Evolutionary conservation across 92 coral and sea anemone genomes (phyloP).

Genomic region (Umimayanthus kanabou): DNA sequence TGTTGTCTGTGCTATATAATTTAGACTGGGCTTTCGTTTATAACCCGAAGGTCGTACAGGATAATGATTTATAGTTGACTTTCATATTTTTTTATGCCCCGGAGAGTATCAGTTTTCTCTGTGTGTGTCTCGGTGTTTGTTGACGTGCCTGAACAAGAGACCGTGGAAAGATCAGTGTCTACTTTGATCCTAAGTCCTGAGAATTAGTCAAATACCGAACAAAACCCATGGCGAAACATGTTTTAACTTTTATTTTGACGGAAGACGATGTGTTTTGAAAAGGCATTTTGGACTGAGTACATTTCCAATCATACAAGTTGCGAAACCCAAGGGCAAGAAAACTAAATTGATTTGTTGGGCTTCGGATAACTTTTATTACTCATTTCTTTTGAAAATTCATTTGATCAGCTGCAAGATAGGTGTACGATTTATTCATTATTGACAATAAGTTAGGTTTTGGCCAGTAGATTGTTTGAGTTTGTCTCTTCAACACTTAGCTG

Average conservation of each 20-base stretch:
- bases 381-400: slow-evolving; percentile 14
- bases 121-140: background rate
- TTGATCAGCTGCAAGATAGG: slow-evolving; percentile 31
- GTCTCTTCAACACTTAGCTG: slow-evolving; percentile 32
- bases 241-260: slow-evolving; percentile 4
- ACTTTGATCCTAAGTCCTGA: background rate
- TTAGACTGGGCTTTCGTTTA: background rate
- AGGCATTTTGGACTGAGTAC: background rate
- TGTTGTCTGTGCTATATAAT: background rate
- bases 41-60: background rate
- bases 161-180: background rate
- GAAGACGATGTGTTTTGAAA: background rate
- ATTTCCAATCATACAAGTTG: slow-evolving; percentile 5
- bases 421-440: background rate
- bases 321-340: slow-evolving; percentile 8
- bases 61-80: background rate
- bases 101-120: background rate
- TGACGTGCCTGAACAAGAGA: background rate
- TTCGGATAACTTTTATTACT: slow-evolving; percentile 18
- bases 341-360: slow-evolving; percentile 21
- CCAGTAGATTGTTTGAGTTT: slow-evolving; percentile 6
- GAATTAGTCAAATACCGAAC: background rate
- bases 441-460: background rate
- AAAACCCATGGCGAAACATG: background rate
- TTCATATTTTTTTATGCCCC: background rate